Evolutionary conservation across 23 tunicate genomes (phyloP), one percentile per base, ranked within the genome.

Genomic region (Corella eumyota): DNA sequence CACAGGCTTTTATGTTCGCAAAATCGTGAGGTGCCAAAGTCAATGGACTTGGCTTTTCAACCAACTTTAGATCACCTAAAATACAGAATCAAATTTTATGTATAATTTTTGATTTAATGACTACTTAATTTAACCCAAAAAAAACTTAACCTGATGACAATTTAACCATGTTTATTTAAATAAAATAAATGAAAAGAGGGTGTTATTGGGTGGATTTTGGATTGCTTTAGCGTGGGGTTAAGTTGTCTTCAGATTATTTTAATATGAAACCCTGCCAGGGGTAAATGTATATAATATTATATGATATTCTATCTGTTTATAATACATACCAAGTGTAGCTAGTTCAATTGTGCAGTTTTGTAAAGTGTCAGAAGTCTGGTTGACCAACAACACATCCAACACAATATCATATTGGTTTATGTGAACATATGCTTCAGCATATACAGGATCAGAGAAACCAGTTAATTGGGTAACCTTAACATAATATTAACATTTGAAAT

Each of bases 1-100:
- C 98, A 33, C 85, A 70, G 30, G 98, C 98, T 55, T 79, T 82
- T 34, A 92, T 92, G 74, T 92, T 92, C 33, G 98, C 98, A 60
- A 92, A 92, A 60, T 92, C 98, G 56, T 92, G 93, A 37, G 98
- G 98, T 3, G 93, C 98, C 22, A 92, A 87, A 4, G 93, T 92
- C 33, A 92, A 55, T 3, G 98, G 93, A 62, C 80, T 71, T 9
- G 98, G 98, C 49, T 92, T 92, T 46, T 92, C 98, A 1, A 92
- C 98, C 53, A 92, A 69, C 45, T 92, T 92, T 50, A 92, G 54
- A 49, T 92, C 98, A 45, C 98, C 98, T 80, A 64, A 17, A 40
- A 40, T 40, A 11, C 11, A 11, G 48, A 40, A 9, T 40, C 15
- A 15, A 40, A 40, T 40, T n/a, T n/a, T n/a, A n/a, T n/a, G n/a